Percentiles rank a stretch among this genome's conserved stretches.
These are phyloP conservation scores for Acanthiza pusilla DNA, from an alignment of 2,797 vertebrate genomes.

Conservation along the genomic window DNA sequence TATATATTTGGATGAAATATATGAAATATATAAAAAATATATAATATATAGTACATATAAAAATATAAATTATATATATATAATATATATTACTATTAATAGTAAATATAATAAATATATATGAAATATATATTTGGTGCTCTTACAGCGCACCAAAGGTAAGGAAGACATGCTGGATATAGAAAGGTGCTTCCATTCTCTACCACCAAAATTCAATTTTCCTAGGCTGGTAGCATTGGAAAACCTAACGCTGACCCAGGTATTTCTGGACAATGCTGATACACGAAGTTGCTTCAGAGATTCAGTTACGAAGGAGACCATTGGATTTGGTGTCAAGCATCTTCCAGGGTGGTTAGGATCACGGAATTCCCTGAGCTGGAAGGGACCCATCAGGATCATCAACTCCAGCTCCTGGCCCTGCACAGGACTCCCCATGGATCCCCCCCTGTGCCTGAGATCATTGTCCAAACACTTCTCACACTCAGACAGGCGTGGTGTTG, in stretches of 20 bases:
- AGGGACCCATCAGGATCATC: neutral
- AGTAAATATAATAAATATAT: no score
- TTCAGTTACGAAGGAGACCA: neutral
- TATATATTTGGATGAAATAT: neutral
- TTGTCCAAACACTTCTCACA: neutral
- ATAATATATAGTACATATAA: no score
- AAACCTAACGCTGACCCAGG: neutral
- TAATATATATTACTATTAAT: no score
- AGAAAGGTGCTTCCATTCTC: neutral
- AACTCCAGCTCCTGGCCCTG: neutral
- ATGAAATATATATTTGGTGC: no score
- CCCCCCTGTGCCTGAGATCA: neutral
- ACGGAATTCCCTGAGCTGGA: neutral
- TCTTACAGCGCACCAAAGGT: neutral
- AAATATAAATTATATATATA: no score
- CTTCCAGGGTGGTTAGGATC: neutral
- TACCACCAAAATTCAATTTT: neutral
- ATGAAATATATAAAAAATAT: no score
- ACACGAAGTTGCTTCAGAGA: neutral
- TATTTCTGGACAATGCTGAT: neutral
- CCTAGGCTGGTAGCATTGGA: neutral
- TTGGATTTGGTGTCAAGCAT: neutral
- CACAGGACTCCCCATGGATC: neutral
- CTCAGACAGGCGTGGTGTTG: neutral
- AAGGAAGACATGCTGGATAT: rapidly evolving